Evolutionary conservation across 2,797 vertebrate genomes (phyloP).

Genomic region (Brotula barbata): DNA sequence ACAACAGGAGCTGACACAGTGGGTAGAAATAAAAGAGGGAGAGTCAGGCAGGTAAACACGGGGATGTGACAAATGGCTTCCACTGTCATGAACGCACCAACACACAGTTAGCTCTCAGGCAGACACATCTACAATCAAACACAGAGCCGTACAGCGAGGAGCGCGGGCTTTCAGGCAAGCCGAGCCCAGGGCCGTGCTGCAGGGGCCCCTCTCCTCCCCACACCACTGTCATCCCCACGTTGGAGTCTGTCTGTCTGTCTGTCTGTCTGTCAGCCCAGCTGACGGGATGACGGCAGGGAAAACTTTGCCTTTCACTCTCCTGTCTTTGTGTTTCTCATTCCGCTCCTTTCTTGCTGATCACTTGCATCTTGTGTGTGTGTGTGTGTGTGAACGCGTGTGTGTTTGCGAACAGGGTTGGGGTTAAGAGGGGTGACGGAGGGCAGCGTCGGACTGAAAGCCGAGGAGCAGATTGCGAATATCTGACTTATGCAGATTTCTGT

Average conservation of each 20-base stretch:
- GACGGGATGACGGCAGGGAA: slow-evolving; percentile 57
- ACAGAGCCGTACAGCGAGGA: slow-evolving; percentile 12
- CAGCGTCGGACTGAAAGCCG: too few relatives aligned
- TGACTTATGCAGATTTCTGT: slow-evolving; percentile 6
- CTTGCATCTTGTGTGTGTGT: slow-evolving; percentile 24
- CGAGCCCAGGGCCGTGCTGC: slow-evolving; percentile 57
- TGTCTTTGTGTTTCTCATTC: slow-evolving; percentile 9
- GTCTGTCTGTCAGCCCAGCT: slow-evolving; percentile 73
- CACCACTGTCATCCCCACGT: slow-evolving; percentile 71
- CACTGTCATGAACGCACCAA: neutral
- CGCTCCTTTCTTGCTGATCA: slow-evolving; percentile 38
- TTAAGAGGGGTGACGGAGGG: slow-evolving; percentile 12
- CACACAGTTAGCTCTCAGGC: slow-evolving; percentile 42
- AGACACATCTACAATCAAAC: slow-evolving; percentile 51
- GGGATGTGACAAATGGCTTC: slow-evolving; percentile 43
- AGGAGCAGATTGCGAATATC: neutral
- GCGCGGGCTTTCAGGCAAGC: slow-evolving; percentile 37
- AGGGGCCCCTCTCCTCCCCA: slow-evolving; percentile 48
- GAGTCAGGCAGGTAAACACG: slow-evolving; percentile 36
- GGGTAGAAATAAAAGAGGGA: slow-evolving; percentile 26
- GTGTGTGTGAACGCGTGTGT: too few relatives aligned
- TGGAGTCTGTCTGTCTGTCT: too few relatives aligned
- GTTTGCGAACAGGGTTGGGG: neutral
- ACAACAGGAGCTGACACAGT: slow-evolving; percentile 1
- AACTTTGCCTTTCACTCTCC: neutral